Conservation (phyloP, 2,113 vertebrate genomes). For the zebrafish (Danio rerio) region DNA sequence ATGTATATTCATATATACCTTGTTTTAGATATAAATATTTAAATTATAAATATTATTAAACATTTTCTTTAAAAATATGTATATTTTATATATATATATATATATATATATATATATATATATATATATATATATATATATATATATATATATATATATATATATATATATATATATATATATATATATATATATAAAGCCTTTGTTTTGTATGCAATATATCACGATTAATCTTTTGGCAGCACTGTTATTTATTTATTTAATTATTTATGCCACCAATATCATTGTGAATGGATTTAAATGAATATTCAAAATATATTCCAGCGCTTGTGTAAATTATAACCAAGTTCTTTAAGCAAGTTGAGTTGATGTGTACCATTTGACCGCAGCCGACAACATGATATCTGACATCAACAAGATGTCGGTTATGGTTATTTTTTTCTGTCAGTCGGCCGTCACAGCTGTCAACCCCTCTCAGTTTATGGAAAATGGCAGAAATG, state of each 20-base stretch:
- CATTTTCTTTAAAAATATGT: too few relatives aligned
- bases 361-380: not conserved
- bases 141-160: too few relatives aligned
- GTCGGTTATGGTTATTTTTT: constrained; percentile 8
- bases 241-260: too few relatives aligned
- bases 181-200: too few relatives aligned
- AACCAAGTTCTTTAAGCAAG: not conserved
- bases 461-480: not conserved
- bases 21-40: too few relatives aligned
- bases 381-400: not conserved
- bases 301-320: not conserved
- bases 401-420: constrained; percentile 15
- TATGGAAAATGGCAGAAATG: not conserved
- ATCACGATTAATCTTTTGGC: too few relatives aligned
- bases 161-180: too few relatives aligned
- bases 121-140: too few relatives aligned
- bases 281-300: not conserved
- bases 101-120: too few relatives aligned
- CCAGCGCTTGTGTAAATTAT: not conserved
- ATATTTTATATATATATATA: too few relatives aligned
- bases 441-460: not conserved
- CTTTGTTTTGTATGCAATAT: not conserved
- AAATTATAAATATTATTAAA: too few relatives aligned
- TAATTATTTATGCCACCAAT: not conserved
- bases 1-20: too few relatives aligned